These are phyloP conservation scores for Leuciscus idus DNA, from an alignment of 2,113 vertebrate species.

Conservation along the genomic window DNA sequence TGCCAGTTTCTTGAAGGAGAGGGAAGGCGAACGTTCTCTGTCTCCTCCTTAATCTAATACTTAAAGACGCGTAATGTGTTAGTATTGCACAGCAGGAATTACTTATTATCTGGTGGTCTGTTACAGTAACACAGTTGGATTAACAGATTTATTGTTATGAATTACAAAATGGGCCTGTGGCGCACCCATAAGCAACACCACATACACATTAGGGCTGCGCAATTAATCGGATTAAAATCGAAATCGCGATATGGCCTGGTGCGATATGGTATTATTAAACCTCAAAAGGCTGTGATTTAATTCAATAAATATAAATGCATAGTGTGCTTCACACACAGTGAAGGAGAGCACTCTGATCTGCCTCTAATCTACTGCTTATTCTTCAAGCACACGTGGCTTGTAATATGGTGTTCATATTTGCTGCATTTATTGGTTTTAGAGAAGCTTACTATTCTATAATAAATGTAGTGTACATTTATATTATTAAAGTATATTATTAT, in stretches of 20 bases:
- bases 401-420: neutral
- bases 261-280: constrained; percentile 15
- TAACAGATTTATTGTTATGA: constrained; percentile 24
- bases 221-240: constrained; percentile 24
- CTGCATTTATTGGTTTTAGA: neutral
- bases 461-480: no score
- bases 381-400: neutral
- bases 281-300: constrained; percentile 22
- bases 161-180: constrained; percentile 3
- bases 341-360: neutral
- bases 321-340: constrained; percentile 10
- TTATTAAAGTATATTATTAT: no score
- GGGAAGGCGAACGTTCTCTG: neutral
- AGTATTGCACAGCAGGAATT: constrained; percentile 26
- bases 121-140: constrained; percentile 22
- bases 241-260: constrained; percentile 7
- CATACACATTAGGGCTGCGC: neutral
- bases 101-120: constrained; percentile 1
- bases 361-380: neutral
- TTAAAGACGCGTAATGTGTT: neutral
- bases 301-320: constrained; percentile 17
- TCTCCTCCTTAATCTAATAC: neutral
- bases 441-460: no score
- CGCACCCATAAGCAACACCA: neutral
- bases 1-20: constrained; percentile 36